Evolutionary conservation across 1,140 invertebrate species (phyloP).

Genomic region (Tenebrio molitor): DNA sequence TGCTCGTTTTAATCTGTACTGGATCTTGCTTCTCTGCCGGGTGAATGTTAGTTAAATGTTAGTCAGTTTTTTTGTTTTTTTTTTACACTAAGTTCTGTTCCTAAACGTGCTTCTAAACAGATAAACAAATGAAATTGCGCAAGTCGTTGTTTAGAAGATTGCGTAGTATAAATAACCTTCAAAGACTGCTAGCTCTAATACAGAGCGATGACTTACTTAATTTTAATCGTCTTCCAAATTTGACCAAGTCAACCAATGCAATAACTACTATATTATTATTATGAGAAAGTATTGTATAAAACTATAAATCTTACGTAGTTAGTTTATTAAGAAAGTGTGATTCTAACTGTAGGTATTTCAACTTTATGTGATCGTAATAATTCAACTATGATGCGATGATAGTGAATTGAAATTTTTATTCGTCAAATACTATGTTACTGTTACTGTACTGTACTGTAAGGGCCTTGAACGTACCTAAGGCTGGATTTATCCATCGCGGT

Average conservation of each 20-base stretch:
- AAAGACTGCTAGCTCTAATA: slow-evolving; percentile 37
- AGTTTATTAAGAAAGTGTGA: slow-evolving; percentile 24
- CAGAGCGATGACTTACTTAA: slow-evolving; percentile 37
- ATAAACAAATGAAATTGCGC: slow-evolving; percentile 18
- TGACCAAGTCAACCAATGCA: slow-evolving; percentile 37
- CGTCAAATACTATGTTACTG: slow-evolving; percentile 1
- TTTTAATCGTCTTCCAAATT: slow-evolving; percentile 40
- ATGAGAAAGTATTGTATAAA: slow-evolving; percentile 32
- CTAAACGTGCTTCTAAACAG: slow-evolving; percentile 20
- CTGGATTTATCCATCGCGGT: background rate
- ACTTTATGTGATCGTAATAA: slow-evolving; percentile 29
- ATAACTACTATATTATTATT: slow-evolving; percentile 2
- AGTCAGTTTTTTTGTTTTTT: background rate
- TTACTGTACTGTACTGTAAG: no score
- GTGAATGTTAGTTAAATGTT: slow-evolving; percentile 23
- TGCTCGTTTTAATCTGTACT: slow-evolving; percentile 15
- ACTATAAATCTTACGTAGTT: slow-evolving; percentile 26
- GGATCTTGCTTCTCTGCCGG: slow-evolving; percentile 3
- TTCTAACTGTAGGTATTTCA: slow-evolving; percentile 38
- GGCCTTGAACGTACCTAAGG: slow-evolving; percentile 30
- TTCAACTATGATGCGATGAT: slow-evolving; percentile 19
- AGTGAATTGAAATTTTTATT: slow-evolving; percentile 30
- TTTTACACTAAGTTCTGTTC: slow-evolving; percentile 22
- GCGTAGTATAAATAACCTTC: slow-evolving; percentile 31
- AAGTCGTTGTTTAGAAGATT: slow-evolving; percentile 20